Base-by-base conservation (phyloP, 2,113 vertebrate species). In the Dolichallabes microphthalmus region DNA sequence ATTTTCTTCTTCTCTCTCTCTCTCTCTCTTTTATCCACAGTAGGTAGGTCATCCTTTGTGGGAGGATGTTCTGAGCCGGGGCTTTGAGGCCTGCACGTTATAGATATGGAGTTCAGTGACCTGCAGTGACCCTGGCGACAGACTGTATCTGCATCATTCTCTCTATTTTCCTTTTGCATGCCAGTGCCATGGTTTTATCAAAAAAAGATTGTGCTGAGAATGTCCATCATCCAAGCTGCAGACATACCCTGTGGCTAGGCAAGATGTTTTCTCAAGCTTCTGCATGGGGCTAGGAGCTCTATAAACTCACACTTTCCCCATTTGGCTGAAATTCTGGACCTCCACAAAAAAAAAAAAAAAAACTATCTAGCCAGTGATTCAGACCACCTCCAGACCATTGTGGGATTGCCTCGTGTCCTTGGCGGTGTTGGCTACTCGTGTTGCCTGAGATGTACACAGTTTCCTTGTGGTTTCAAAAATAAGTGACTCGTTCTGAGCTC, bases 151-250 rank as follows among this genome's bases (percentile, higher is more conserved):
- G 52, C 84, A 87, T 89, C 89, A 87, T 90, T 87, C 82, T 91
- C 90, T 92, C 86, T 92, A 87, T 87, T 87, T 89, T 88, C 83
- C 89, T 90, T 88, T 69, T 86, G 92, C 92, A 91, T 93, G 92
- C 90, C 90, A 90, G 91, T 90, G 89, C 91, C 89, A 93, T 93
- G 92, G 90, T 89, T 90, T 91, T 90, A 90, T 90, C 85, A 86
- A 90, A 82, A 90, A 88, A 88, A 90, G 91, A 86, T 92, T 90
- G 92, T 91, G 93, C 91, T 92, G 91, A 92, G 90, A 82, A 82
- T 32, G 79, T 83, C 64, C 69, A 32, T 75, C 35, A 77, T 53
- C 82, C 77, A 74, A 63, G 73, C 83, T 57, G 78, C 79, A n/a
- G 86, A 84, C 78, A 45, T 58, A 84, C 20, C 82, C 35, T 27